A percentile compares a stretch with the other conserved stretches of the same genome.
Evolutionary conservation across 1,140 invertebrate genomes (phyloP).

Genomic region (Drosophila nasuta): DNA sequence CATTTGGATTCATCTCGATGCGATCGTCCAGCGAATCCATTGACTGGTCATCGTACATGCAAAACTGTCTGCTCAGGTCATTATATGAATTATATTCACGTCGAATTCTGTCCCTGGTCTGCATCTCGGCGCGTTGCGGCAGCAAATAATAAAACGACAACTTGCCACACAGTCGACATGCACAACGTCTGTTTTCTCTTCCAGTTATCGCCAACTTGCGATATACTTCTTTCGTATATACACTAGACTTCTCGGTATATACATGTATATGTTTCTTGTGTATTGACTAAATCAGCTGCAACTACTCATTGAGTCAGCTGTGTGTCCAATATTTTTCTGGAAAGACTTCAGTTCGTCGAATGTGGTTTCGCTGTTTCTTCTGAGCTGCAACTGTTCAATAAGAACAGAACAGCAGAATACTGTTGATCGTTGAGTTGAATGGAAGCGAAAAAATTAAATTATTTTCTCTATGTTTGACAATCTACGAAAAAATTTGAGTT

Average conservation of each 20-base stretch:
- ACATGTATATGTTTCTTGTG: background rate
- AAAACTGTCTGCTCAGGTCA: slow-evolving; percentile 60
- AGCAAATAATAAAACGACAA: slow-evolving; percentile 12
- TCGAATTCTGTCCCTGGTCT: slow-evolving; percentile 46
- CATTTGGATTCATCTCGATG: slow-evolving; percentile 62
- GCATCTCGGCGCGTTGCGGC: slow-evolving; percentile 30
- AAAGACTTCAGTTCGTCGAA: slow-evolving; percentile 30
- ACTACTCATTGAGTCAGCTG: slow-evolving; percentile 44
- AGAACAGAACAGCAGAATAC: background rate
- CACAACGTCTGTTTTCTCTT: slow-evolving; percentile 20
- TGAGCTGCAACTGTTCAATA: slow-evolving; percentile 1
- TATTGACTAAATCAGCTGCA: slow-evolving; percentile 38
- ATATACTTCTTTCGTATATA: slow-evolving; percentile 11
- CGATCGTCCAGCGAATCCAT: slow-evolving; percentile 61
- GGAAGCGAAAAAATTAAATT: background rate
- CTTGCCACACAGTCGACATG: background rate
- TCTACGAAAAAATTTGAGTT: no score
- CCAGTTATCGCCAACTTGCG: slow-evolving; percentile 27
- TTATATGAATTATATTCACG: slow-evolving; percentile 65
- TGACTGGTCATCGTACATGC: slow-evolving; percentile 59
- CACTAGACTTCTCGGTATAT: background rate
- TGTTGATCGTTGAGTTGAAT: background rate
- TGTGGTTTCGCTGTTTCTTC: slow-evolving; percentile 1
- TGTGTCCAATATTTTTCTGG: slow-evolving; percentile 22
- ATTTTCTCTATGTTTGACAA: no score